Base-by-base conservation (phyloP, 2,797 vertebrate genomes). In the Chelonia mydas region DNA sequence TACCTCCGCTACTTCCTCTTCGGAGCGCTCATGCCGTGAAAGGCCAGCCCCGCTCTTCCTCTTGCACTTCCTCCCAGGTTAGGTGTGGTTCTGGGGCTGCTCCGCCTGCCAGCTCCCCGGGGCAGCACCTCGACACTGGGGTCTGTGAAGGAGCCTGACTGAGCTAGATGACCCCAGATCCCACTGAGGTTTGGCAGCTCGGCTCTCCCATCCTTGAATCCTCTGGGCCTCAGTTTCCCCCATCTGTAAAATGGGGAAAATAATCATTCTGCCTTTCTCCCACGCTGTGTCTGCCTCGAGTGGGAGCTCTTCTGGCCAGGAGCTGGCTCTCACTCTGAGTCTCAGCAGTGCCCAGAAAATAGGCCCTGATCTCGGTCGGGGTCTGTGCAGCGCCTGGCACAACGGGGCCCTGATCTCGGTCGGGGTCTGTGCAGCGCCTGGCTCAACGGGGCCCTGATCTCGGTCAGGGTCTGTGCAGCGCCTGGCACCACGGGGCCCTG, bases 1-100 rank as follows among this genome's bases (percentile, higher is more conserved):
- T 10, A 5, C 65, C n/a, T 37, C 65, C 65, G 9, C 65, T 21
- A 21, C 65, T 68, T 72, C 65, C 65, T 72, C 65, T 72, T 37
- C 19, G 2, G n/a, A 37, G n/a, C 9, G 10, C 19, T 37, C n/a
- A 2, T 9, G 1, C n/a, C n/a, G 17, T 41, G 65, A 72, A 19
- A 72, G 10, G 65, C 19, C 19, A 72, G 65, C 65, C 65, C n/a
- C 5, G 9, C n/a, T 21, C n/a, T 72, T 72, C 65, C 65, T 72
- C 65, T n/a, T 37, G n/a, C n/a, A 41, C n/a, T 65, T 65, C 61
- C 61, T n/a, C 10, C 21, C 5, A 19, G n/a, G 61, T 68, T 37
- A 68, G 65, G n/a, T 68, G 65, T 0, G 33, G 65, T 21, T n/a
- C 65, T 7, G 19, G 9, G n/a, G 8, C n/a, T 5, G 61, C 31